Evolutionary conservation across 2,888 invertebrate genomes (phyloP), one percentile per base, ranked within the genome.

Genomic region (Brachyopa scutellaris): DNA sequence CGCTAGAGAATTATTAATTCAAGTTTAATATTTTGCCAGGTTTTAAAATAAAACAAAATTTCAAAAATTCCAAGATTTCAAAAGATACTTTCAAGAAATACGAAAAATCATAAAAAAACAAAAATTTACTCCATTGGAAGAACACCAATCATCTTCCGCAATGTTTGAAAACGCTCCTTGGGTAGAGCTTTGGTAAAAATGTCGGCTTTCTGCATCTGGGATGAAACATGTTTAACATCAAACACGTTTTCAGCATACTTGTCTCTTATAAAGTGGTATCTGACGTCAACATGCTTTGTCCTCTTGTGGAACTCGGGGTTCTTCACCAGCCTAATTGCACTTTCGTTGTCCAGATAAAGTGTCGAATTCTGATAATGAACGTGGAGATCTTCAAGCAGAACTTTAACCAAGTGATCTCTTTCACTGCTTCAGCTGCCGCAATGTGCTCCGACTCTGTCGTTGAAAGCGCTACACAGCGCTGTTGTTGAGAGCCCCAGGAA

Each of bases 391-490:
- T 61, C 29, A 2, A 78, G 15, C 2, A 72, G 38, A n/a, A 49
- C 83, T 86, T 85, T 7, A 67, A 7, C 69, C 73, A 79, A 7
- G 85, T 49, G 7, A 85, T 74, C 67, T 87, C 87, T 80, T 86
- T 85, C 4, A 84, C 74, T 1, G 85, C 85, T 1, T 85, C 80
- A 5, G 86, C 72, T 21, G 87, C 84, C 7, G 87, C 85, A 13
- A 87, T 85, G 59, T 87, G 87, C 70, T 88, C 87, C 0, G 88
- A 85, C 59, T 88, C 87, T 0, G n/a, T n/a, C n/a, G n/a, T n/a
- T n/a, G n/a, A n/a, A n/a, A n/a, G n/a, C n/a, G n/a, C n/a, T n/a
- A n/a, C 51, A 38, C 47, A 47, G 11, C 47, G 31, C 49, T 83
- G 82, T 36, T 49, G 42, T 8, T 47, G 36, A 40, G 74, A 74